A percentile compares a stretch with the other conserved stretches of the same genome.
Conservation (phyloP, 2,113 vertebrate genomes). For the Chaetodon trifascialis region DNA sequence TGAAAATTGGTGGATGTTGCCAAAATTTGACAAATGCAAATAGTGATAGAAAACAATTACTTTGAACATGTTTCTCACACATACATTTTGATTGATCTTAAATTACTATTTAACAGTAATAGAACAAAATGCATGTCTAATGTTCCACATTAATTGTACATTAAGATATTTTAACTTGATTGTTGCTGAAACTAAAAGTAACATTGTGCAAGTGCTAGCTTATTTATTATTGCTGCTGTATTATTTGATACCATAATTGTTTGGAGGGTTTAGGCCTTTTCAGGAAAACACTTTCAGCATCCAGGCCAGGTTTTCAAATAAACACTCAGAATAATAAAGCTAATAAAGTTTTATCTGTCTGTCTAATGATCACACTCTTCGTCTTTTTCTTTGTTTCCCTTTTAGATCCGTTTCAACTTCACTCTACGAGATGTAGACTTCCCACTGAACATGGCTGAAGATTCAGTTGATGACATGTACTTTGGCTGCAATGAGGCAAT, state of each 20-base stretch:
- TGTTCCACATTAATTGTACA: too few relatives aligned
- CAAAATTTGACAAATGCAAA: not conserved
- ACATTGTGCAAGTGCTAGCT: not conserved
- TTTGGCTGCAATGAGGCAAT: not conserved
- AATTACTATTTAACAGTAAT: too few relatives aligned
- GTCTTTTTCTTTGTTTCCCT: not conserved
- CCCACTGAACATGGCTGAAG: not conserved
- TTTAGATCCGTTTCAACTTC: not conserved
- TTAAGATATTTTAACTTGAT: not conserved
- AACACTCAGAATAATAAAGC: not conserved
- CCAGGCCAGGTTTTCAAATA: too few relatives aligned
- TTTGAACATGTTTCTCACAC: too few relatives aligned
- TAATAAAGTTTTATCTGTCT: too few relatives aligned
- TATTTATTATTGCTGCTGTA: not conserved
- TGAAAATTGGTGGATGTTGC: not conserved
- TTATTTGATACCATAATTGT: not conserved
- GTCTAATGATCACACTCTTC: not conserved
- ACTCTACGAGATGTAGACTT: not conserved
- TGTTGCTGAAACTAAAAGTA: not conserved
- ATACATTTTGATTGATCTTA: too few relatives aligned
- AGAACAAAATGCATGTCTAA: too few relatives aligned
- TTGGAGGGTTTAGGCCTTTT: not conserved
- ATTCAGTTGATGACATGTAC: constrained; percentile 49
- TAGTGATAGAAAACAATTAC: not conserved
- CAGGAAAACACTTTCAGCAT: too few relatives aligned